Conservation (phyloP, 2,113 vertebrate genomes). For the Plestiodon gilberti region DNA sequence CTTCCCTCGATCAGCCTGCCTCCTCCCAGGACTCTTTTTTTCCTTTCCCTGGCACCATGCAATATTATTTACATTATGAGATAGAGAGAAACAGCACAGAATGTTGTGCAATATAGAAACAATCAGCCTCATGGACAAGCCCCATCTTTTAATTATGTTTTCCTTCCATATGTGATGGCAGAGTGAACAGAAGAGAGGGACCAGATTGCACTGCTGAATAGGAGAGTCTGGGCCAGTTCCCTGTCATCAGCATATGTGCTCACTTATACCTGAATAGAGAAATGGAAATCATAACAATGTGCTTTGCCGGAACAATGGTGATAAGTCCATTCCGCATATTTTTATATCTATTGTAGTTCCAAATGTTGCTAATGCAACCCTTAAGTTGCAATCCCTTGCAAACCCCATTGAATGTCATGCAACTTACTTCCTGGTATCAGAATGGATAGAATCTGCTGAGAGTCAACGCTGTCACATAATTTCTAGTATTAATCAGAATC, state of each 20-base stretch:
- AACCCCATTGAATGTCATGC: conserved; percentile 1
- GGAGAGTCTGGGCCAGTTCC: conserved; percentile 29
- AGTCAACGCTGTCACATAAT: conserved; percentile 37
- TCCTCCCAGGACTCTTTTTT: too few species aligned
- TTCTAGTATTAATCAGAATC: background rate
- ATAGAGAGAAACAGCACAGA: conserved; percentile 6
- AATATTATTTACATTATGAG: conserved; percentile 22
- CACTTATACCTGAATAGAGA: conserved; percentile 21
- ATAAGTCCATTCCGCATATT: background rate
- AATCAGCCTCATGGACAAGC: conserved; percentile 32
- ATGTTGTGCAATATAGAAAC: conserved; percentile 40
- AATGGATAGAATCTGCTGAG: conserved; percentile 38
- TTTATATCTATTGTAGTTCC: conserved; percentile 24
- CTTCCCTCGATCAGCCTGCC: too few species aligned
- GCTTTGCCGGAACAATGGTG: conserved; percentile 37
- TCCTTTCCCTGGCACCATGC: too few species aligned
- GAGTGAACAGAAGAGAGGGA: conserved; percentile 13
- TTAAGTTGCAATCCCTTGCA: background rate
- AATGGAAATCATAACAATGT: conserved; percentile 32
- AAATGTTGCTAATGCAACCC: conserved; percentile 25
- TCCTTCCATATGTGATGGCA: conserved; percentile 38
- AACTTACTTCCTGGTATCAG: background rate
- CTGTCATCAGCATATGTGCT: conserved; percentile 9
- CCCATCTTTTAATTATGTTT: conserved; percentile 43
- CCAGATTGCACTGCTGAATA: conserved; percentile 8